These are phyloP conservation scores for Tragelaphus strepsiceros DNA, from an alignment of 2,113 vertebrate genomes.

Conservation along the genomic window DNA sequence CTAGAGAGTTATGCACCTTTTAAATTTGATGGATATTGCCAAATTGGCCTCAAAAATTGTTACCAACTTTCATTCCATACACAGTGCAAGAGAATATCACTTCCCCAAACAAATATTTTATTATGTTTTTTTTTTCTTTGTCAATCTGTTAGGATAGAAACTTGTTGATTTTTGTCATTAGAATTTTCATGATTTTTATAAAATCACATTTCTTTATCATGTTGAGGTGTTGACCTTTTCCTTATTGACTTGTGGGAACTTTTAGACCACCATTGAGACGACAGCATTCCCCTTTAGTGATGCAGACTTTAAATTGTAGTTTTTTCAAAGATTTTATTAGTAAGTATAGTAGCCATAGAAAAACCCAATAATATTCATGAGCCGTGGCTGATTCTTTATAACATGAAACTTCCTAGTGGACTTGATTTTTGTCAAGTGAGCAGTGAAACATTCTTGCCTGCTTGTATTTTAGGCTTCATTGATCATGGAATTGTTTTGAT, in stretches of 20 bases:
- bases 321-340: neutral
- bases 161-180: neutral
- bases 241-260: neutral
- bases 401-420: neutral
- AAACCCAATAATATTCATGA: neutral
- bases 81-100: neutral
- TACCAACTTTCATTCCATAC: neutral
- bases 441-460: neutral
- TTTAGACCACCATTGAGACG: neutral
- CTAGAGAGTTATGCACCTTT: neutral
- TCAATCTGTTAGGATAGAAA: neutral
- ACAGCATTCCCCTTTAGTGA: neutral
- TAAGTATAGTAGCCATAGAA: neutral
- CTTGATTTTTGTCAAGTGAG: neutral
- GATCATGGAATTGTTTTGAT: conserved; percentile 34
- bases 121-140: neutral
- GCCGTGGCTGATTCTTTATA: neutral
- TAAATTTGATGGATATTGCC: neutral
- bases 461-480: conserved; percentile 6
- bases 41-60: neutral
- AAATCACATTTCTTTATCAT: neutral
- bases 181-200: neutral
- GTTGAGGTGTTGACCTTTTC: neutral
- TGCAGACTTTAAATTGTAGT: neutral
- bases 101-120: neutral